Evolutionary conservation across 30 jellyfish, hydroid and myxozoan species (phyloP).

Genomic region (Aurelia sp.): DNA sequence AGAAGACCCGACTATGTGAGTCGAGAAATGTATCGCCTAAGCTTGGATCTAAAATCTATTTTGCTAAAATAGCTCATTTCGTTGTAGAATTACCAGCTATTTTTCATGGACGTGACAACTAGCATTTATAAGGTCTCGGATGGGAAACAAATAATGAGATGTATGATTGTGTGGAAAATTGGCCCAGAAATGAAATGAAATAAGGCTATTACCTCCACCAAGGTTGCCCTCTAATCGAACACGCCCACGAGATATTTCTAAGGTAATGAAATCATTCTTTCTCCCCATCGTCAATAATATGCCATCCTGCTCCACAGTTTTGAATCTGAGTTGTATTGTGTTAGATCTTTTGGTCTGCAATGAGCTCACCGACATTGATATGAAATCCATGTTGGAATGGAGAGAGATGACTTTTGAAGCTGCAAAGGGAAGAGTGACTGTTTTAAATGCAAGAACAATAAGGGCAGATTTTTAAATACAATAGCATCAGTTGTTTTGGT

Average conservation of each 20-base stretch:
- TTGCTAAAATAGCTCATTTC: too few relatives aligned
- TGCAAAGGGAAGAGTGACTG: not conserved
- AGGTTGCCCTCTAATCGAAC: constrained; percentile 36
- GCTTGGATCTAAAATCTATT: too few relatives aligned
- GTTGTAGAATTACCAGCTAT: too few relatives aligned
- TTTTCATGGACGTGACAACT: too few relatives aligned
- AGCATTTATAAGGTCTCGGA: too few relatives aligned
- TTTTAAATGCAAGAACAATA: not conserved
- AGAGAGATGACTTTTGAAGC: constrained; percentile 47
- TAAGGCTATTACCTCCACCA: constrained; percentile 65
- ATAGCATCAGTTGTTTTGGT: too few relatives aligned
- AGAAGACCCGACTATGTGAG: too few relatives aligned
- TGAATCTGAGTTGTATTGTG: constrained; percentile 46
- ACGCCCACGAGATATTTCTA: constrained; percentile 42
- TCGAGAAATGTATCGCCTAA: too few relatives aligned
- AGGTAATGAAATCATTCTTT: constrained; percentile 28
- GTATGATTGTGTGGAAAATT: too few relatives aligned
- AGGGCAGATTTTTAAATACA: too few relatives aligned
- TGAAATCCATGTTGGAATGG: constrained; percentile 55
- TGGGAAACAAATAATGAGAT: too few relatives aligned
- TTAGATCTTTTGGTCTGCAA: constrained; percentile 32
- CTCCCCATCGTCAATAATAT: constrained; percentile 57
- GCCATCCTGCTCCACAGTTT: constrained; percentile 51
- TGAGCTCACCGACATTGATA: constrained; percentile 12
- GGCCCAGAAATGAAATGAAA: too few relatives aligned